Evolutionary conservation across 2,797 vertebrate species (phyloP), one percentile per base, ranked within the genome.

Genomic region (Moxostoma hubbsi): DNA sequence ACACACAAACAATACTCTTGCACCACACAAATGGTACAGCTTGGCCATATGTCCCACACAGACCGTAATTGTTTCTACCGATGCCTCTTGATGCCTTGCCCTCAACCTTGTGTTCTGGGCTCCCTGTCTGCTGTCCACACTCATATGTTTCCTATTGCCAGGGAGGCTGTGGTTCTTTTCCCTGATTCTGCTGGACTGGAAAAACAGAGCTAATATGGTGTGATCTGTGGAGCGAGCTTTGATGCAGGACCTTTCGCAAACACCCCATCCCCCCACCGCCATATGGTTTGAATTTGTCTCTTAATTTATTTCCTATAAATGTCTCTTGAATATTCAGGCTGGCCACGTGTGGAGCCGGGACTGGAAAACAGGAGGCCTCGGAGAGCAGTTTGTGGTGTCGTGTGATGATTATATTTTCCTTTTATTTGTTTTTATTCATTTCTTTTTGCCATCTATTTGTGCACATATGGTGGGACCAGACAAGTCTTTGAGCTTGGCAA

Each of bases 291-390:
- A 96, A 97, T 98, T 97, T 93, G 93, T 94, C 95, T 96, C 94
- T 96, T 97, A 96, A 97, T 98, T 98, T 96, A 97, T 97, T 98
- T 97, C 96, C 96, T 97, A 97, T 98, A 98, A 98, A 98, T 97
- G 96, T 97, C 96, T 95, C 94, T 94, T 96, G 95, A 96, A 96
- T 96, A 95, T 95, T 95, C 93, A 92, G 94, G 92, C 88, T 92
- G 94, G 95, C 95, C 95, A 94, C 93, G 95, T 96, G 96, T 96
- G 94, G 94, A 95, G 95, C 94, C 90, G 92, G 93, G 94, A 93
- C 93, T 96, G 95, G 93, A 95, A 96, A 96, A 94, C 93, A 90
- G 90, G 90, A 90, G 90, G 87, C 88, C 90, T 84, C 68, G 73
- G 90, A 95, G 94, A 94, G 94, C 92, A 93, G 93, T 96, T 95